phyloP scores from a whole-genome alignment of 2,113 vertebrate species.

The Panthera uncia region DNA sequence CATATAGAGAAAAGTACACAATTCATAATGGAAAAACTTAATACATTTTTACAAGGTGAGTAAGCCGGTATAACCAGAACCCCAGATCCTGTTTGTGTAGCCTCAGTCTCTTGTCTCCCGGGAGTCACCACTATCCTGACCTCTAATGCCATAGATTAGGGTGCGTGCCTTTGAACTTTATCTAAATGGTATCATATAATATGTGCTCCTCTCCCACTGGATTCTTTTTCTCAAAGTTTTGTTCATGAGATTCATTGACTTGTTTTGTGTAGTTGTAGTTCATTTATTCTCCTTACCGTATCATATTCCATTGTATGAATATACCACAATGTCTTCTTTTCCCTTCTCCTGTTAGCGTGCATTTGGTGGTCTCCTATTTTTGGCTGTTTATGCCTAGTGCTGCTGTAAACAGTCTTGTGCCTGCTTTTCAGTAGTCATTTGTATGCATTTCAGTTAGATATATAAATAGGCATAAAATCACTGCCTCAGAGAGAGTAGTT shows the following conservation, averaged over 20 bases:
- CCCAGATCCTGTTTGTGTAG: neutral
- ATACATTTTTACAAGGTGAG: conserved; percentile 7
- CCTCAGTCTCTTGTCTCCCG: neutral
- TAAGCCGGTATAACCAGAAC: neutral
- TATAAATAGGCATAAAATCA: neutral
- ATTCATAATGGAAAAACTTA: neutral
- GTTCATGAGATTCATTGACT: neutral
- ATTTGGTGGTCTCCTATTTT: conserved; percentile 14
- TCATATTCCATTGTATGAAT: neutral
- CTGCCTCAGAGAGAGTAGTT: neutral
- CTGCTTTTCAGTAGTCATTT: conserved; percentile 16
- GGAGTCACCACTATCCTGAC: neutral
- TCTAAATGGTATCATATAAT: neutral
- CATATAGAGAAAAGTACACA: neutral
- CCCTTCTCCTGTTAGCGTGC: neutral
- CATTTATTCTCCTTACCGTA: neutral
- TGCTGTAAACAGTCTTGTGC: conserved; percentile 18
- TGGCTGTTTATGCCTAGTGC: neutral
- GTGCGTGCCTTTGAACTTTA: conserved; percentile 3
- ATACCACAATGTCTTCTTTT: neutral
- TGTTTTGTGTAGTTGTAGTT: neutral
- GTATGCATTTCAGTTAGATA: conserved; percentile 6
- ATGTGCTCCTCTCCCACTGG: neutral
- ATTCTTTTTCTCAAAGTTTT: conserved; percentile 32
- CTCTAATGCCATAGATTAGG: neutral